A percentile compares a stretch with the other conserved stretches of the same genome.
Evolutionary conservation across 2,797 vertebrate species (phyloP).

Genomic region (Chelon auratus): DNA sequence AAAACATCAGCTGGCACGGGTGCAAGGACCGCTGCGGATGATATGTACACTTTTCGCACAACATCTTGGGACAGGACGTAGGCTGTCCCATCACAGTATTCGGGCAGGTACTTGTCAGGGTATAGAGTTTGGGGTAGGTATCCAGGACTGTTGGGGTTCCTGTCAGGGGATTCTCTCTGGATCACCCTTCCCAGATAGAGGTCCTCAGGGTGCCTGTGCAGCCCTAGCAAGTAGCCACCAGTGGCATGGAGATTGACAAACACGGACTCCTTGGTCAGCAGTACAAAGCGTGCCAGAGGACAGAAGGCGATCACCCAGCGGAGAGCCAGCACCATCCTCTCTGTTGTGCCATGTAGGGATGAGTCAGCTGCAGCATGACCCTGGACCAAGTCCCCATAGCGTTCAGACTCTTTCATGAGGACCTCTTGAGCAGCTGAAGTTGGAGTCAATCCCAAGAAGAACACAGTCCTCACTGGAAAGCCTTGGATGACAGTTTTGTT

Average conservation of each 20-base stretch:
- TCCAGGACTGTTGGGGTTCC: slow-evolving; percentile 80
- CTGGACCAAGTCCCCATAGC: slow-evolving; percentile 71
- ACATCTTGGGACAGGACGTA: slow-evolving; percentile 92
- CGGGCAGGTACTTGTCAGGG: slow-evolving; percentile 86
- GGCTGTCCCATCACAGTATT: slow-evolving; percentile 88
- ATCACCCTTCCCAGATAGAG: slow-evolving; percentile 89
- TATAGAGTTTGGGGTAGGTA: slow-evolving; percentile 85
- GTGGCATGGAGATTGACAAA: slow-evolving; percentile 88
- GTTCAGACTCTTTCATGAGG: slow-evolving; percentile 65
- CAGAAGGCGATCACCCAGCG: slow-evolving; percentile 92
- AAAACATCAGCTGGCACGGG: slow-evolving; percentile 84
- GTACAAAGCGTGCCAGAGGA: slow-evolving; percentile 86
- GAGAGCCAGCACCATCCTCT: slow-evolving; percentile 82
- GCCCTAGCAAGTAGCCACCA: slow-evolving; percentile 85
- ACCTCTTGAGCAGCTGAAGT: slow-evolving; percentile 75
- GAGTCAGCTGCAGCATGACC: slow-evolving; percentile 76
- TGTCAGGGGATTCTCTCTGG: slow-evolving; percentile 83
- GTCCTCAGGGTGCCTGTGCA: slow-evolving; percentile 87
- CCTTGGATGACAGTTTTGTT: slow-evolving; percentile 80
- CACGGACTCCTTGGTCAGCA: slow-evolving; percentile 86
- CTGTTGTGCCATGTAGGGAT: slow-evolving; percentile 74
- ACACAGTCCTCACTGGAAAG: slow-evolving; percentile 71
- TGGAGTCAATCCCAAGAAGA: slow-evolving; percentile 73
- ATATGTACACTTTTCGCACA: slow-evolving; percentile 89
- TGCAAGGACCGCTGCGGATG: slow-evolving; percentile 73